Base-by-base conservation (phyloP, 2,888 invertebrate species). In the Poecilobothrus nobilitatus region DNA sequence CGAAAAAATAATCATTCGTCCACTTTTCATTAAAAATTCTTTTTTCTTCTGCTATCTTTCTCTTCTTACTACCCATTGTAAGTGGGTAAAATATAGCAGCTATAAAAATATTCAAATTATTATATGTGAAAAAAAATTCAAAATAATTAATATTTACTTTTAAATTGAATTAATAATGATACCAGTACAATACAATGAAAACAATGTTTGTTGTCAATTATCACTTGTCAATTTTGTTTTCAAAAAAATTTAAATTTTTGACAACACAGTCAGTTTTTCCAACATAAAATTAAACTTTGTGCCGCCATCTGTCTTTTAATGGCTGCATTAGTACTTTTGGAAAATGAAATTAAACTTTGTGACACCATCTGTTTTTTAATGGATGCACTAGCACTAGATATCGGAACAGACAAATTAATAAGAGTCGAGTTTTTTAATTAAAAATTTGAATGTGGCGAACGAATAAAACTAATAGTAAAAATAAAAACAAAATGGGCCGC, bases 1-100 rank as follows among this genome's bases (percentile, higher is more conserved):
- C 15, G 37, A 65, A 65, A 65, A 65, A 37, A 64, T 64, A 65
- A 37, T 37, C 65, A 65, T 65, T 65, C 37, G 37, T 65, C 65
- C 65, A 65, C 65, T 65, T 65, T 65, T 65, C 65, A 15, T 65
- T 37, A 41, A 65, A 65, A 37, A 65, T 65, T 65, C 4, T 65
- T 37, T 65, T 65, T 65, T 65, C 65, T 8, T 37, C 65, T 65
- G n/a, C 65, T 34, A 65, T 1, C 34, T 34, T 65, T 65, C 33
- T 65, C 34, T 34, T 65, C 34, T 65, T 65, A 65, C 65, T 65
- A 34, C 63, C 22, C 63, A 65, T 34, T 34, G 65, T 34, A 65
- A 65, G 20, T n/a, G 20, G 37, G 65, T 65, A 65, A 65, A 65
- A 63, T 62, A 62, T 63, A 63, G 63, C 63, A 63, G 63, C 63